Conservation (phyloP, 2,888 invertebrate genomes). For the Eulithis prunata region DNA sequence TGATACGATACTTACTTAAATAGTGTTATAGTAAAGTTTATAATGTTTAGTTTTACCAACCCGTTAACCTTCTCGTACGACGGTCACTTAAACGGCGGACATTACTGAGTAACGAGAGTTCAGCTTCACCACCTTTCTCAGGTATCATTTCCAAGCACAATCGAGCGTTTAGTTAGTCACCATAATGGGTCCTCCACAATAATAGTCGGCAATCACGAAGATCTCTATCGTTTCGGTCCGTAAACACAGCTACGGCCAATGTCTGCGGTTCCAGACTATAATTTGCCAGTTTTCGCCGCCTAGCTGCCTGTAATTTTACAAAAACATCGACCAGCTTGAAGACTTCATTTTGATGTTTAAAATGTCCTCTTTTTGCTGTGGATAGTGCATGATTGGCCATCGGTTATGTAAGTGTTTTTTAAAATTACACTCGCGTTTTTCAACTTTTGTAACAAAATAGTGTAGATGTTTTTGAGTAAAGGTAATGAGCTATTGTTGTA, state of each 20-base stretch:
- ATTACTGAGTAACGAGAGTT: constrained; percentile 32
- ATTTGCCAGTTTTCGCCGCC: constrained; percentile 80
- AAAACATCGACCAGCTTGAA: constrained; percentile 66
- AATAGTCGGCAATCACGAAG: constrained; percentile 64
- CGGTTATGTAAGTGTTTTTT: constrained; percentile 54
- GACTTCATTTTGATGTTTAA: constrained; percentile 70
- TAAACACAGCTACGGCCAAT: constrained; percentile 60
- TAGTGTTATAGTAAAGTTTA: not conserved
- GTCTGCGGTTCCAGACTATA: constrained; percentile 71
- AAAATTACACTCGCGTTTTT: constrained; percentile 33
- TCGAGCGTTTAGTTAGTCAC: constrained; percentile 55
- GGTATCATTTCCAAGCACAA: constrained; percentile 40
- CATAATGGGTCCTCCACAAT: constrained; percentile 66
- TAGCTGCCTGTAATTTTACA: constrained; percentile 77
- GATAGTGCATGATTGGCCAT: constrained; percentile 55
- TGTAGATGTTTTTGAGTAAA: constrained; percentile 53
- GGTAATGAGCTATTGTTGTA: constrained; percentile 59
- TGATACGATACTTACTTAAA: no score
- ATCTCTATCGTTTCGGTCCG: constrained; percentile 62
- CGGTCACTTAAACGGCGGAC: constrained; percentile 32
- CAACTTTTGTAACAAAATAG: constrained; percentile 58
- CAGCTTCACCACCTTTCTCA: constrained; percentile 24
- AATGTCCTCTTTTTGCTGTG: constrained; percentile 55
- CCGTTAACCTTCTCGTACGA: constrained; percentile 6
- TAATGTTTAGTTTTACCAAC: not conserved